phyloP scores from a whole-genome alignment of 2,797 vertebrate species.

The Sciurus vulgaris region DNA sequence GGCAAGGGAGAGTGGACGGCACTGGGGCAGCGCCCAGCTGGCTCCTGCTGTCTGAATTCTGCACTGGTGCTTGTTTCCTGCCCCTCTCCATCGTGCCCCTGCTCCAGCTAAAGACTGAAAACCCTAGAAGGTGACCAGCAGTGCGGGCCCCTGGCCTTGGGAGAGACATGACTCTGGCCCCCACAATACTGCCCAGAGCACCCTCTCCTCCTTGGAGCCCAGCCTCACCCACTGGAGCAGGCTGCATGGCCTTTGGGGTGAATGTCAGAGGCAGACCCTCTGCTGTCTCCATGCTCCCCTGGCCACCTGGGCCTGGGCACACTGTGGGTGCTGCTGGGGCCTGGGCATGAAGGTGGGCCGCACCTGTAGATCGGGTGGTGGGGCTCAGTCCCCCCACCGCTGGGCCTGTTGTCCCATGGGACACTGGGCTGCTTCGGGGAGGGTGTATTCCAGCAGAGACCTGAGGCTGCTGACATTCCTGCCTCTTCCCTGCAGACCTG shows the following conservation, averaged over 20 bases:
- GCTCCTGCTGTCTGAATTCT: background rate
- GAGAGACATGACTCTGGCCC: background rate
- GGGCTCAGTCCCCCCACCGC: too few relatives aligned
- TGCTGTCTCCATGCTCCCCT: fast-evolving
- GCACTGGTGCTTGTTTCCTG: too few relatives aligned
- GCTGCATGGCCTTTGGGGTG: background rate
- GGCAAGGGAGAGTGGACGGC: background rate
- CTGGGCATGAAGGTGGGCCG: background rate
- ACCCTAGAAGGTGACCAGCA: background rate
- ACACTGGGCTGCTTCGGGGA: background rate
- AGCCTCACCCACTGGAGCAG: background rate
- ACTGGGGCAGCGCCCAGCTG: too few relatives aligned
- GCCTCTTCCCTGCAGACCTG: background rate
- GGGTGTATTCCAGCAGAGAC: background rate
- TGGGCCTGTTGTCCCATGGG: background rate
- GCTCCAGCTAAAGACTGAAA: background rate
- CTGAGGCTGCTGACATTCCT: background rate
- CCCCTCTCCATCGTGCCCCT: too few relatives aligned
- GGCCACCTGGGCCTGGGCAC: too few relatives aligned
- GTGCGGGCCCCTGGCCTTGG: background rate
- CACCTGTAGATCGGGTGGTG: background rate
- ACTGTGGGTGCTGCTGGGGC: background rate
- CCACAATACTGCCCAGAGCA: background rate
- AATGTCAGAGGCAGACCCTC: too few relatives aligned
- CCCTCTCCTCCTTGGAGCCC: background rate